phyloP scores from a whole-genome alignment of 1,140 invertebrate species.

The Riptortus pedestris region DNA sequence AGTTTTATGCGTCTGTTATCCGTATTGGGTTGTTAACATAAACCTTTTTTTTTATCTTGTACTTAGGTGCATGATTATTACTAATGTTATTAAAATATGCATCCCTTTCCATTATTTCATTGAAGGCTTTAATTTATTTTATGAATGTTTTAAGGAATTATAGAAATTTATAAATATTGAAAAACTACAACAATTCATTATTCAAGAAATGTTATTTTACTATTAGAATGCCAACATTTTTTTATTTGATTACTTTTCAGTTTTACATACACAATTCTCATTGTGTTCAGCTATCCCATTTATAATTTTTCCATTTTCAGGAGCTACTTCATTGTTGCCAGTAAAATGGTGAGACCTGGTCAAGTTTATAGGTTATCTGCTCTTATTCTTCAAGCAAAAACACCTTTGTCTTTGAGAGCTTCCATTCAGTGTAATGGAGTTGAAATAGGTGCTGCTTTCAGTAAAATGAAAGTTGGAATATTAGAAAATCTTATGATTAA shows the following conservation, averaged over 20 bases:
- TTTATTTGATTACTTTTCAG: background rate
- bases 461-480: constrained; percentile 64
- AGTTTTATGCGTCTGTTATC: no score
- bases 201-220: background rate
- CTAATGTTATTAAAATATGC: no score
- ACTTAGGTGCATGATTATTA: no score
- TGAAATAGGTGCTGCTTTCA: constrained; percentile 64
- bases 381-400: constrained; percentile 57
- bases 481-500: constrained; percentile 73
- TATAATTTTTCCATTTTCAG: constrained; percentile 39
- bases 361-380: constrained; percentile 75
- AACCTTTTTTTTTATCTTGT: no score
- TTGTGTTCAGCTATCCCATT: no score
- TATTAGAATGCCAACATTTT: background rate
- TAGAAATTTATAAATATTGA: background rate
- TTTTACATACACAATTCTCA: background rate
- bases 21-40: no score
- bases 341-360: constrained; percentile 71
- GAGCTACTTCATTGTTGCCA: constrained; percentile 79
- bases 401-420: constrained; percentile 66
- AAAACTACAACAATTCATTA: background rate
- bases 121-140: background rate
- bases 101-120: no score
- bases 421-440: constrained; percentile 79
- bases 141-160: background rate